Percentiles rank a stretch among this genome's conserved stretches.
Evolutionary conservation across 2,113 vertebrate species (phyloP).

Genomic region (Engystomops pustulosus): DNA sequence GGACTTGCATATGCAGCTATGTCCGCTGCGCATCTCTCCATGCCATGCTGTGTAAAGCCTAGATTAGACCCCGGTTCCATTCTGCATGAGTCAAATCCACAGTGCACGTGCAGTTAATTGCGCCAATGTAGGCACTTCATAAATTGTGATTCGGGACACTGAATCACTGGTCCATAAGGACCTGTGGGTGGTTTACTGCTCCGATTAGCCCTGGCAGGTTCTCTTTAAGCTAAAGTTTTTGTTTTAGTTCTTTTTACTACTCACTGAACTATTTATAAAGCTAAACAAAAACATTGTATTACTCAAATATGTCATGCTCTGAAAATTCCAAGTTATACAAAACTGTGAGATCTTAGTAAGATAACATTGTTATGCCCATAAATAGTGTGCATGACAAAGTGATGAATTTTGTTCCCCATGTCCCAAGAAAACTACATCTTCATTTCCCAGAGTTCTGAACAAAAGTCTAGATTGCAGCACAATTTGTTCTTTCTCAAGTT

Average conservation of each 20-base stretch:
- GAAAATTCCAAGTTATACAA: background rate
- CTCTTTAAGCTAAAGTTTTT: background rate
- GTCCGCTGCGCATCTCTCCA: no score
- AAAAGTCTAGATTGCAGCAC: background rate
- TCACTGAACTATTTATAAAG: background rate
- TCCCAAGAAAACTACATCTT: background rate
- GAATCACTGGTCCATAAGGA: no score
- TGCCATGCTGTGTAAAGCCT: no score
- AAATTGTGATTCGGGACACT: no score
- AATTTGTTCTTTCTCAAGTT: slow-evolving; percentile 5
- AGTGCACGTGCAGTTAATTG: no score
- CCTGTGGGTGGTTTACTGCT: background rate
- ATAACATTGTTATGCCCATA: slow-evolving; percentile 30
- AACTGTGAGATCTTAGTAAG: background rate
- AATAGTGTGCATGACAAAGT: slow-evolving; percentile 17
- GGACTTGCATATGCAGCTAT: no score
- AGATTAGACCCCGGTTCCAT: no score
- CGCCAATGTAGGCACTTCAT: no score
- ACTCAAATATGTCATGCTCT: background rate
- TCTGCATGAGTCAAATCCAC: no score
- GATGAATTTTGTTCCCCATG: background rate
- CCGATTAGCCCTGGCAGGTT: background rate
- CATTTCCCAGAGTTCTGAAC: background rate
- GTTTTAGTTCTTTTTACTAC: background rate
- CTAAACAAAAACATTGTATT: background rate